A percentile compares a stretch with the other conserved stretches of the same genome.
phyloP scores from a whole-genome alignment of 2,113 vertebrate genomes.

The Acrocephalus kingi region DNA sequence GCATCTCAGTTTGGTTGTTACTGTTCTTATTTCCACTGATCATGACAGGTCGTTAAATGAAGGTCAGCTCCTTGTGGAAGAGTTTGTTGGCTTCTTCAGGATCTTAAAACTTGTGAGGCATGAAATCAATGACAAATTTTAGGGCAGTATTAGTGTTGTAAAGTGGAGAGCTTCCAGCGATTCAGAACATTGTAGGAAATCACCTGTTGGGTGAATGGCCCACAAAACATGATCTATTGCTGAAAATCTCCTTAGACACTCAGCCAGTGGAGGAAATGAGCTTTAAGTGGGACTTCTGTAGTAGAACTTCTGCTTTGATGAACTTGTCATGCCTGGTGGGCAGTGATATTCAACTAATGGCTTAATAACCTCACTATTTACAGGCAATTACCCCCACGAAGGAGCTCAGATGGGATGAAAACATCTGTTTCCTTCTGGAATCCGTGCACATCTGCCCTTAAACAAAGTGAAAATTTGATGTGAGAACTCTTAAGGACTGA shows the following conservation, averaged over 20 bases:
- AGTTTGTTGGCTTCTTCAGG: neutral
- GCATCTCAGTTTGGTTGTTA: neutral
- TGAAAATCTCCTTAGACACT: neutral
- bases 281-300: neutral
- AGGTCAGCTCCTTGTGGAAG: neutral
- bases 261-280: neutral
- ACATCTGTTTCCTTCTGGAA: constrained; percentile 39
- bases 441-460: neutral
- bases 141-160: neutral
- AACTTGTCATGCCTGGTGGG: neutral
- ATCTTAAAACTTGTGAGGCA: neutral
- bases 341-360: neutral
- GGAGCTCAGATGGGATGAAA: constrained; percentile 8
- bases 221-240: neutral
- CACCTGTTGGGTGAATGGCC: neutral
- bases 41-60: neutral
- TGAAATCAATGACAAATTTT: neutral
- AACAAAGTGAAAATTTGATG: neutral
- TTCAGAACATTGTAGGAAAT: neutral
- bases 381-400: constrained; percentile 24
- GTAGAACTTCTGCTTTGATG: neutral
- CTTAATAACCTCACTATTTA: constrained; percentile 15
- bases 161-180: neutral
- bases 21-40: neutral
- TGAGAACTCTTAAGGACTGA: neutral